A percentile compares a stretch with the other conserved stretches of the same genome.
Conservation (phyloP, 2,888 invertebrate species). For the Saturnia japonica region DNA sequence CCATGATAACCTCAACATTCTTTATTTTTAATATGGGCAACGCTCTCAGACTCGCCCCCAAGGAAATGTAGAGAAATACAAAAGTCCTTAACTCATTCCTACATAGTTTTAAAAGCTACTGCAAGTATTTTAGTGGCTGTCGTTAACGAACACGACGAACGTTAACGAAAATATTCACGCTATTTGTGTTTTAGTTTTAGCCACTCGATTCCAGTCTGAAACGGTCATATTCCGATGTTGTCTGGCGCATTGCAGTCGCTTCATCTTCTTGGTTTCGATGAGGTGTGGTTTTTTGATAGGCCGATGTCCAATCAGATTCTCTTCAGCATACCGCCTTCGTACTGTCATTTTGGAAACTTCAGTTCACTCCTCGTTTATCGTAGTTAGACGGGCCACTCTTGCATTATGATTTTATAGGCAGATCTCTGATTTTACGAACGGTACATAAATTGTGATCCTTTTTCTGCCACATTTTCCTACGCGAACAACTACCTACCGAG, state of each 20-base stretch:
- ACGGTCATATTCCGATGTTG: neutral
- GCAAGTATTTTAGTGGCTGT: too few relatives aligned
- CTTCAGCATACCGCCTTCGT: neutral
- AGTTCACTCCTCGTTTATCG: neutral
- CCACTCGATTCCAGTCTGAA: neutral
- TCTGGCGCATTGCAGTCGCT: neutral
- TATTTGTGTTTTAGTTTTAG: neutral
- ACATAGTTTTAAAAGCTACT: too few relatives aligned
- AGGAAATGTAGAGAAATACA: too few relatives aligned
- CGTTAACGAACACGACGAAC: too few relatives aligned
- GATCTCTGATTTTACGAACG: neutral
- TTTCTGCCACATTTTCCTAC: neutral
- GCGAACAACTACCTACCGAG: too few relatives aligned
- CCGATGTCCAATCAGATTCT: neutral
- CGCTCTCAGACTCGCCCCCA: too few relatives aligned
- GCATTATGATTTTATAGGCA: neutral
- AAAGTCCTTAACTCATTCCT: too few relatives aligned
- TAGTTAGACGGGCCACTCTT: neutral
- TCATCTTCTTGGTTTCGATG: neutral
- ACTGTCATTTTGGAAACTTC: neutral
- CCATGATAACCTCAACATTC: too few relatives aligned
- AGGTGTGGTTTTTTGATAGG: neutral
- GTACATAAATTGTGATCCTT: neutral
- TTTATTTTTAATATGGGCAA: too few relatives aligned
- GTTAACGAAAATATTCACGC: too few relatives aligned